Base-by-base conservation (phyloP, 2,888 invertebrate genomes). In the Brachyptera putata region DNA sequence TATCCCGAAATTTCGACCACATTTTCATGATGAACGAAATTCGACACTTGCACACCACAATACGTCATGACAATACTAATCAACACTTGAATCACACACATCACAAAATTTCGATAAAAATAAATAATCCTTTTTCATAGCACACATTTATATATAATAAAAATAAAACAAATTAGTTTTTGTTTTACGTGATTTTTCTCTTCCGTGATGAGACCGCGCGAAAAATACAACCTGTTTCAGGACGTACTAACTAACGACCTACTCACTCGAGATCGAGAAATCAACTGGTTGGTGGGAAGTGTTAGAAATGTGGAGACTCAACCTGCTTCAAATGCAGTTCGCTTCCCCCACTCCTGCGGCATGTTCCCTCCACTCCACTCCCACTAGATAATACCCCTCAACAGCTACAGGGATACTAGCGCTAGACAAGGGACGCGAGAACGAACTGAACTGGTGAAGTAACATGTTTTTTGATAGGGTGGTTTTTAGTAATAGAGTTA, bases 111-210 rank as follows among this genome's bases (percentile, higher is more conserved):
- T n/a, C n/a, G n/a, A 43, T 18, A 43, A 11, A 18, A 3, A 16
- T 11, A 43, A n/a, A 43, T 43, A 43, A 43, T 43, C 43, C 43
- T 43, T 43, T 11, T 16, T 11, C 18, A 43, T 43, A 14, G 43
- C 43, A 43, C 43, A 43, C 43, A 43, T 43, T 43, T 43, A 43
- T 18, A 43, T 21, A 30, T 7, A 11, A 7, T 7, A 13, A 48
- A n/a, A 48, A 18, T 48, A 43, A 16, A 16, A n/a, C n/a, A n/a
- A n/a, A n/a, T n/a, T n/a, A n/a, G n/a, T n/a, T n/a, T n/a, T n/a
- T n/a, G n/a, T n/a, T n/a, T n/a, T n/a, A n/a, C n/a, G n/a, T n/a
- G n/a, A n/a, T n/a, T n/a, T n/a, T n/a, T n/a, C n/a, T n/a, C n/a
- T n/a, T n/a, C n/a, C n/a, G n/a, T n/a, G n/a, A n/a, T n/a, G n/a